Conservation (phyloP, 2,797 vertebrate species). For the Pogonophryne albipinna region DNA sequence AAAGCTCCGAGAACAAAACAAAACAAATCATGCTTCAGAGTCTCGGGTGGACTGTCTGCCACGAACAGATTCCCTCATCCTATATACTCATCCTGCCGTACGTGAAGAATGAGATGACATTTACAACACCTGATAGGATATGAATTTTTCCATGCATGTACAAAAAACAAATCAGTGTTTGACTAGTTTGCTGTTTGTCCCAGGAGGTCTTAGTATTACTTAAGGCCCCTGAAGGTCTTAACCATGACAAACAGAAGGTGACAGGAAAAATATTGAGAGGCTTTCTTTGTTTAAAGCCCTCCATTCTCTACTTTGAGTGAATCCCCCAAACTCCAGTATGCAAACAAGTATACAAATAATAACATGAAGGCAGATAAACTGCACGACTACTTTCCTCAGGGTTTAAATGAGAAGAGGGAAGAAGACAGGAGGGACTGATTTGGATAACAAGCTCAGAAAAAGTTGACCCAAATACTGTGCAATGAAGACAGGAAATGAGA, state of each 20-base stretch:
- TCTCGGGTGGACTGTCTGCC: neutral
- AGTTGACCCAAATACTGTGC: constrained; percentile 52
- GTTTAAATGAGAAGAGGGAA: neutral
- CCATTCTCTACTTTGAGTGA: neutral
- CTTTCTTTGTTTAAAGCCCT: neutral
- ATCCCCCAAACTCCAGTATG: neutral
- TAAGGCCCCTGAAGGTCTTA: neutral
- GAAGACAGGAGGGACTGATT: constrained; percentile 19
- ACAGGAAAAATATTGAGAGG: constrained; percentile 4
- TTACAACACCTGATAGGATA: neutral
- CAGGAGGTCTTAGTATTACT: neutral
- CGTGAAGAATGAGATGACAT: neutral
- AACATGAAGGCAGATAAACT: neutral
- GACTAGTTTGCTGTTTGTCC: constrained; percentile 5
- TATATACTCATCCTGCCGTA: neutral
- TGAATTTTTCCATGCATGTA: too few relatives aligned
- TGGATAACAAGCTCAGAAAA: constrained; percentile 40
- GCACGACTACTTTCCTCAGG: neutral
- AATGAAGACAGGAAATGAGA: constrained; percentile 7
- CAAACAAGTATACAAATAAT: neutral
- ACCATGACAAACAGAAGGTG: constrained; percentile 18
- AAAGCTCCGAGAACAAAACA: constrained; percentile 2
- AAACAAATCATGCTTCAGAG: constrained; percentile 6
- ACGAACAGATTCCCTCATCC: neutral
- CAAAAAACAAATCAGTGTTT: neutral